Evolutionary conservation across 2,113 vertebrate genomes (phyloP).

Genomic region (Zosterops japonicus): DNA sequence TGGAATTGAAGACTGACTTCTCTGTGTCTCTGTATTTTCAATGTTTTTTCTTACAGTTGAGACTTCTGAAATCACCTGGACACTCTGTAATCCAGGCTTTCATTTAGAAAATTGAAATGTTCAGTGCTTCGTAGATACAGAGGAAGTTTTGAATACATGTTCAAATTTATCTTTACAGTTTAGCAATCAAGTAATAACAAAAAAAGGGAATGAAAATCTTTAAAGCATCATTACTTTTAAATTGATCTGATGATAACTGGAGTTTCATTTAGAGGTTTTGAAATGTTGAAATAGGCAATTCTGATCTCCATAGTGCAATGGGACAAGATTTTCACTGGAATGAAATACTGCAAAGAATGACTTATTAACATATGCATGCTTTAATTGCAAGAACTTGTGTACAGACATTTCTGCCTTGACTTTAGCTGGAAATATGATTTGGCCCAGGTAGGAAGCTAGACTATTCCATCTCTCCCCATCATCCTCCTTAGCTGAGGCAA

Average conservation of each 20-base stretch:
- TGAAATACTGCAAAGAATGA: not conserved
- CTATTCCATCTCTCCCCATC: not conserved
- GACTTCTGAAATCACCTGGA: not conserved
- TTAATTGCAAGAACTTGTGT: not conserved
- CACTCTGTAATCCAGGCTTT: not conserved
- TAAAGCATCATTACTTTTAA: not conserved
- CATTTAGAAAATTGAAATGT: not conserved
- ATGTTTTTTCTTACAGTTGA: not conserved
- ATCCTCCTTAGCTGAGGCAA: not conserved
- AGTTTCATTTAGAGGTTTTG: conserved; percentile 17
- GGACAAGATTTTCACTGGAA: not conserved
- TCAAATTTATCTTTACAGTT: not conserved
- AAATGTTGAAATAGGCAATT: not conserved
- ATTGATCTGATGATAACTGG: conserved; percentile 10
- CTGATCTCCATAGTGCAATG: not conserved
- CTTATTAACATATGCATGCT: not conserved
- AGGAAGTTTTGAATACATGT: not conserved
- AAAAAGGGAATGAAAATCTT: not conserved
- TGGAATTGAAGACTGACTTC: not conserved
- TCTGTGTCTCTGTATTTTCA: not conserved
- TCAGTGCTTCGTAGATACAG: not conserved
- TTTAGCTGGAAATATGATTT: not conserved
- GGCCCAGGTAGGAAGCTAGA: not conserved
- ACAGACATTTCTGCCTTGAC: not conserved
- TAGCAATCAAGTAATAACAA: not conserved